These are phyloP conservation scores for Fabriciana adippe DNA, from an alignment of 2,888 invertebrate species.

Conservation along the genomic window DNA sequence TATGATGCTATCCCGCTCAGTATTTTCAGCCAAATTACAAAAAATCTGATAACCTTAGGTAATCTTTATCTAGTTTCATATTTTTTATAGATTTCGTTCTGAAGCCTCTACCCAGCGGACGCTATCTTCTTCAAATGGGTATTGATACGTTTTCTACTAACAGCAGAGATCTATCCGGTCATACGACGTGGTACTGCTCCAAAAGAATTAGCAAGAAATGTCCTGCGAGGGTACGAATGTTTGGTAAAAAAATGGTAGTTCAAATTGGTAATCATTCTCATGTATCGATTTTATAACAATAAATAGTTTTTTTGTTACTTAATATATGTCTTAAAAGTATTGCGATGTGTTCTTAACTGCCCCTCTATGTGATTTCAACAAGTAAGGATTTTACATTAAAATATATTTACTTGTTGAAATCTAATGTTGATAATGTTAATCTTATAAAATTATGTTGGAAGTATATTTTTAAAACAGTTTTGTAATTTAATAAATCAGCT, in stretches of 20 bases:
- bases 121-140: constrained; percentile 44
- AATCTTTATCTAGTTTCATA: background rate
- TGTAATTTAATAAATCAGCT: no score
- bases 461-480: no score
- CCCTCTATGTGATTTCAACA: no score
- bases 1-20: no score
- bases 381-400: no score
- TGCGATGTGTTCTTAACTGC: background rate
- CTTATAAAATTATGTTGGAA: no score
- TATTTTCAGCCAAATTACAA: no score
- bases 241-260: constrained; percentile 30
- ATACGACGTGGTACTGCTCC: constrained; percentile 48
- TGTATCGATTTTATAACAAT: constrained; percentile 1
- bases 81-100: constrained; percentile 38
- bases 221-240: constrained; percentile 42
- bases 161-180: constrained; percentile 36
- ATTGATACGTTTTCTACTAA: constrained; percentile 45
- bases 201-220: constrained; percentile 46
- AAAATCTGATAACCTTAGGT: no score
- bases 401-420: no score
- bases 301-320: no score
- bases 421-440: no score
- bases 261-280: constrained; percentile 42
- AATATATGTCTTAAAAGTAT: background rate
- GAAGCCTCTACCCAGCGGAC: constrained; percentile 45